These are phyloP conservation scores for Ophiodon elongatus DNA, from an alignment of 2,113 vertebrate genomes.

Conservation along the genomic window DNA sequence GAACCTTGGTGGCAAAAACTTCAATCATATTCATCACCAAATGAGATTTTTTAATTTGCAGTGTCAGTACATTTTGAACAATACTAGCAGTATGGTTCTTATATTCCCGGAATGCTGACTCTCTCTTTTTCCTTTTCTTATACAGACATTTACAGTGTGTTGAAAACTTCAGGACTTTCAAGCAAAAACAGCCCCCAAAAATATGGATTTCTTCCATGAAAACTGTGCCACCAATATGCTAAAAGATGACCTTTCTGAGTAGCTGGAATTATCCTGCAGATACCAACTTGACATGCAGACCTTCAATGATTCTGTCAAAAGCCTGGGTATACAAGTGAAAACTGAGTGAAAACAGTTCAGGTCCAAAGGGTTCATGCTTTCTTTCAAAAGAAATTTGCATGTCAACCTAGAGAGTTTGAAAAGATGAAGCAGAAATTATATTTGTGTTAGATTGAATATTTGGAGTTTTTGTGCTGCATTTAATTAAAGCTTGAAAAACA, in stretches of 20 bases:
- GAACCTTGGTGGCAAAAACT: too few species aligned
- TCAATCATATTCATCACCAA: too few species aligned
- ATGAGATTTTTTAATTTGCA: too few species aligned
- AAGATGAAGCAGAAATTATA: neutral
- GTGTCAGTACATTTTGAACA: neutral
- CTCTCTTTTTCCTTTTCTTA: neutral
- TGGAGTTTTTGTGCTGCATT: neutral
- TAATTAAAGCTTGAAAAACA: neutral
- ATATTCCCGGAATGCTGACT: neutral
- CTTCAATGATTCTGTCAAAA: too few species aligned
- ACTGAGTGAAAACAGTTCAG: neutral
- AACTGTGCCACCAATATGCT: neutral
- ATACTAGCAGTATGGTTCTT: neutral
- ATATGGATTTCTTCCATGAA: neutral
- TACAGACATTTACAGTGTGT: neutral
- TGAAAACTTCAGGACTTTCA: neutral
- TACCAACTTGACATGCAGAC: neutral
- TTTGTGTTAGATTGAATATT: neutral
- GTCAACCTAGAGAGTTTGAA: neutral
- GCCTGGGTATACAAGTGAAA: neutral
- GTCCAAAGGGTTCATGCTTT: neutral
- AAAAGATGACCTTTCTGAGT: neutral
- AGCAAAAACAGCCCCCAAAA: neutral
- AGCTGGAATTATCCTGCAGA: neutral
- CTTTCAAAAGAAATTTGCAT: neutral